Evolutionary conservation across 37 sponge, comb jelly and placozoan genomes (phyloP).

Genomic region (Geodia barretti): DNA sequence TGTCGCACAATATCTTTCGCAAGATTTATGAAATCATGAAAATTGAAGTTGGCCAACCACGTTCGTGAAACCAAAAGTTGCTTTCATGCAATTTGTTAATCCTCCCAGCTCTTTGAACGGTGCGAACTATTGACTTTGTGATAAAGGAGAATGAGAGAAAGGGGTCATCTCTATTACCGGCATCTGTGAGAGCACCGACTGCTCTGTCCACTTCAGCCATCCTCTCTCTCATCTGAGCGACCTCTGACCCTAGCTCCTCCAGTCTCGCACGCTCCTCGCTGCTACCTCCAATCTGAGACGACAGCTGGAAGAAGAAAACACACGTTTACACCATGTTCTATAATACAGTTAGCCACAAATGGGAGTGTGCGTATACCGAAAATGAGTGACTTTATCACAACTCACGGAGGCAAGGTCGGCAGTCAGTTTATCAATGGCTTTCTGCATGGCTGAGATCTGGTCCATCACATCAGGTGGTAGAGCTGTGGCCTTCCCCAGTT

Average conservation of each 20-base stretch:
- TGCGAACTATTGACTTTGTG: too few species aligned
- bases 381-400: not conserved
- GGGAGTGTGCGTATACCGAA: not conserved
- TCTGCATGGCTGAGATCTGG: constrained; percentile 62
- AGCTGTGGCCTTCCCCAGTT: constrained; percentile 28
- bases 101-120: too few species aligned
- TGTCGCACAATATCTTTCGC: too few species aligned
- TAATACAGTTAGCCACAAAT: not conserved
- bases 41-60: too few species aligned
- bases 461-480: constrained; percentile 65
- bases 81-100: not conserved
- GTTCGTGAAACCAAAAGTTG: not conserved
- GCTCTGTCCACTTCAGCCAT: constrained; percentile 82
- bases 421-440: constrained; percentile 55
- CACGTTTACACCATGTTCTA: not conserved
- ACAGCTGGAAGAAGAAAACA: constrained; percentile 17
- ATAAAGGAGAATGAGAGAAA: too few species aligned
- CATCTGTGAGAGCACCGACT: constrained; percentile 60
- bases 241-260: constrained; percentile 75
- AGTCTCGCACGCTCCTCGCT: constrained; percentile 25
- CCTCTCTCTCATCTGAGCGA: constrained; percentile 82
- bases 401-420: constrained; percentile 63
- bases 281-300: not conserved
- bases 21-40: too few species aligned
- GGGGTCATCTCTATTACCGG: too few species aligned